Conservation (phyloP, 2,888 invertebrate species). For the Pelosia muscerda region DNA sequence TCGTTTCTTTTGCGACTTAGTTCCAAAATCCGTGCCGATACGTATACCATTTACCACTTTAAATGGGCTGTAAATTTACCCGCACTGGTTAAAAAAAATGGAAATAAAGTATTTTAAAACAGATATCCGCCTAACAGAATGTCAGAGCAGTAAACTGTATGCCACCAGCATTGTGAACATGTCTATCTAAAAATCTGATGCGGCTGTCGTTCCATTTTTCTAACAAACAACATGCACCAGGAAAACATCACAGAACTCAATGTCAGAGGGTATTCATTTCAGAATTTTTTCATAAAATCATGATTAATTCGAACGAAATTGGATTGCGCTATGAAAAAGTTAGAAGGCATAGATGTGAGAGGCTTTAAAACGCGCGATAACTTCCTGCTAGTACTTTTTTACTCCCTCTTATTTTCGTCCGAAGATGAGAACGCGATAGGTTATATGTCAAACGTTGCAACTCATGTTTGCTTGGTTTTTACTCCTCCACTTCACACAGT, state of each 20-base stretch:
- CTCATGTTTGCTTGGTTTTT: too few species aligned
- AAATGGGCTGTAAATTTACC: not conserved
- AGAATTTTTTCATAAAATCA: conserved; percentile 33
- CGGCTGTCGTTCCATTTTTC: not conserved
- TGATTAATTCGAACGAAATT: conserved; percentile 49
- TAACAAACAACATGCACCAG: conserved; percentile 6
- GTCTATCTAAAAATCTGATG: not conserved
- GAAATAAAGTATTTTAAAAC: not conserved
- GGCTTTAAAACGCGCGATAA: not conserved
- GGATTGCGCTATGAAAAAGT: conserved; percentile 47
- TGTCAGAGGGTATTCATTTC: conserved; percentile 35
- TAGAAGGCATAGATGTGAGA: conserved; percentile 20
- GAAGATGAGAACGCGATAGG: too few species aligned
- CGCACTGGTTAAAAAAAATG: not conserved
- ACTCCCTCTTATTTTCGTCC: too few species aligned
- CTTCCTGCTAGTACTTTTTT: not conserved
- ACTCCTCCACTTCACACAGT: too few species aligned
- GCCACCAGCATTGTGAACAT: not conserved
- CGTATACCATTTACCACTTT: too few species aligned
- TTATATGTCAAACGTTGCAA: too few species aligned
- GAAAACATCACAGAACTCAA: conserved; percentile 6
- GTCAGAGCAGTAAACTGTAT: not conserved
- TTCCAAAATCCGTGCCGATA: too few species aligned
- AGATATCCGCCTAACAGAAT: not conserved
- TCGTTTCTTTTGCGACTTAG: too few species aligned